These are phyloP conservation scores for Chromobotia macracanthus DNA, from an alignment of 2,797 vertebrate genomes.

Conservation along the genomic window DNA sequence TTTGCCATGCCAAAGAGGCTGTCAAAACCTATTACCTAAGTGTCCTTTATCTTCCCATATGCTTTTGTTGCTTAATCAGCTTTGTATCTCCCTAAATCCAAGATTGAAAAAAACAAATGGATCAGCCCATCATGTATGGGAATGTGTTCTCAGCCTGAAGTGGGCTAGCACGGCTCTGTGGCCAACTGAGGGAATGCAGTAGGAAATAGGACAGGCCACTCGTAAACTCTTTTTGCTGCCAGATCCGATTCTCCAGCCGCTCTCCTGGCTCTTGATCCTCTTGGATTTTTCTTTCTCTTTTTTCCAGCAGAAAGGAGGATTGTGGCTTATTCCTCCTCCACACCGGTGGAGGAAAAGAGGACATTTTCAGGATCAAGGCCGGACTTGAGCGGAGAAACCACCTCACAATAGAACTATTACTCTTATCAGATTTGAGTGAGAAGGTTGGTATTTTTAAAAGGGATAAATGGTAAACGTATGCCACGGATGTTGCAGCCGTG, in stretches of 20 bases:
- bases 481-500: neutral
- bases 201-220: conserved; percentile 57
- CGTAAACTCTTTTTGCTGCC: conserved; percentile 47
- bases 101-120: conserved; percentile 84
- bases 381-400: conserved; percentile 66
- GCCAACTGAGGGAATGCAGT: conserved; percentile 59
- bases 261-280: conserved; percentile 67
- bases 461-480: conserved; percentile 23
- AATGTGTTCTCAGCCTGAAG: conserved; percentile 58
- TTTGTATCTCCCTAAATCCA: conserved; percentile 89
- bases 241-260: conserved; percentile 67
- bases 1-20: conserved; percentile 74
- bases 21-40: conserved; percentile 88
- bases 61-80: conserved; percentile 90
- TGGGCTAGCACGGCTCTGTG: conserved; percentile 66
- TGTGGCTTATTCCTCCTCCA: conserved; percentile 77
- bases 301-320: conserved; percentile 74
- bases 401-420: conserved; percentile 65
- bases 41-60: conserved; percentile 84
- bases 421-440: conserved; percentile 68
- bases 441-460: conserved; percentile 42
- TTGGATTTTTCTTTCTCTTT: conserved; percentile 56
- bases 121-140: conserved; percentile 74
- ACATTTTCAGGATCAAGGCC: conserved; percentile 67
- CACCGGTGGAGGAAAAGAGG: conserved; percentile 68